Percentiles rank a stretch among this genome's conserved stretches.
These are phyloP conservation scores for Ectemnius continuus DNA, from an alignment of 2,888 invertebrate genomes.

Conservation along the genomic window DNA sequence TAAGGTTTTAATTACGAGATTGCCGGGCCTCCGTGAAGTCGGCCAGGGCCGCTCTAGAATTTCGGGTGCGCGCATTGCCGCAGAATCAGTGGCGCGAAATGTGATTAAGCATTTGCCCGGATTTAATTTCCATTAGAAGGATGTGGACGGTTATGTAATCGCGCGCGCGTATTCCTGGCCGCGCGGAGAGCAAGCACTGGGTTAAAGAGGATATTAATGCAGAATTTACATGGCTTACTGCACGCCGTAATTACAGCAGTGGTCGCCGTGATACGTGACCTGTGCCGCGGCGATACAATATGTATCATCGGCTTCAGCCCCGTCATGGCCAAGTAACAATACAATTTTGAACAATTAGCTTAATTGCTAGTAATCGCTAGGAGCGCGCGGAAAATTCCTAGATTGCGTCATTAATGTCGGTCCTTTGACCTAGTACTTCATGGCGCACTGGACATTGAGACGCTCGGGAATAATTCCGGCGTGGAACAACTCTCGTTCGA, in stretches of 20 bases:
- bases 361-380: background rate
- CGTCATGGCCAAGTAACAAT: background rate
- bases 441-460: no score
- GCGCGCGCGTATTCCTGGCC: conserved; percentile 3
- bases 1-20: conserved; percentile 28
- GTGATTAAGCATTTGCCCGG: conserved; percentile 37
- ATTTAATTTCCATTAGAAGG: conserved; percentile 36
- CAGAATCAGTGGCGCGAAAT: conserved; percentile 33
- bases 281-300: background rate
- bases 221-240: conserved; percentile 37
- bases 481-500: background rate
- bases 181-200: background rate
- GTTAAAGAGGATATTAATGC: conserved; percentile 40
- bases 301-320: background rate
- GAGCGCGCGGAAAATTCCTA: background rate
- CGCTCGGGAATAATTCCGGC: background rate
- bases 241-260: conserved; percentile 25
- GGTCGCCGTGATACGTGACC: conserved; percentile 4
- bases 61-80: conserved; percentile 10
- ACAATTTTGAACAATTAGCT: conserved; percentile 10
- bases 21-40: background rate
- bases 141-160: conserved; percentile 24
- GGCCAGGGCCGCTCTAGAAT: background rate
- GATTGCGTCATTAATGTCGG: conserved; percentile 22
- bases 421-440: no score